These are phyloP conservation scores for Coregonus clupeaformis DNA, from an alignment of 2,113 vertebrate species.

Conservation along the genomic window DNA sequence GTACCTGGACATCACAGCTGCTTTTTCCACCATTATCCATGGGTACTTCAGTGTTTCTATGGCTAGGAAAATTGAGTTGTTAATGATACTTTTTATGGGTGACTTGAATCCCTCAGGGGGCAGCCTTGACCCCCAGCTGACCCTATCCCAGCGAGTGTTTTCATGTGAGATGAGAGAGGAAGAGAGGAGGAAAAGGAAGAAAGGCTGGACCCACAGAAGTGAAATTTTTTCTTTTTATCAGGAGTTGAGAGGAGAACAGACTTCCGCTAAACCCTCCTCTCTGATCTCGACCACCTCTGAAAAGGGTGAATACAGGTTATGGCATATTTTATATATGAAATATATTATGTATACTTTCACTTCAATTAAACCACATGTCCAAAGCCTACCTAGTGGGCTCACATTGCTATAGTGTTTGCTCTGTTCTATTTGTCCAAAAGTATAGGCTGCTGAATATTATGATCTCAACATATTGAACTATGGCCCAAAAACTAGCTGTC, in stretches of 20 bases:
- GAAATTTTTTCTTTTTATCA: slow-evolving; percentile 7
- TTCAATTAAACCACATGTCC: background rate
- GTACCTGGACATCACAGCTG: slow-evolving; percentile 37
- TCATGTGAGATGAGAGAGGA: slow-evolving; percentile 10
- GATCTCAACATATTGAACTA: too few species aligned
- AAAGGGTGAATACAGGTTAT: slow-evolving; percentile 51
- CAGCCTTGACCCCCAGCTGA: slow-evolving; percentile 36
- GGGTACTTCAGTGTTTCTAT: slow-evolving; percentile 28
- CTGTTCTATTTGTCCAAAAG: too few species aligned
- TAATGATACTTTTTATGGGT: slow-evolving; percentile 51
- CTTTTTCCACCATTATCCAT: slow-evolving; percentile 31
- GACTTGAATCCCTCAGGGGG: slow-evolving; percentile 55
- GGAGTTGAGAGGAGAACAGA: slow-evolving; percentile 14
- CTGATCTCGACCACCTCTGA: slow-evolving; percentile 45
- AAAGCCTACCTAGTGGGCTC: too few species aligned
- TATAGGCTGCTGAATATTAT: too few species aligned
- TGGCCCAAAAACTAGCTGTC: too few species aligned
- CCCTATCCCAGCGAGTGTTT: slow-evolving; percentile 56
- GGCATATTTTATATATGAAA: slow-evolving; percentile 16
- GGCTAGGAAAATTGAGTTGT: slow-evolving; percentile 45
- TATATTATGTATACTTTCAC: slow-evolving; percentile 35
- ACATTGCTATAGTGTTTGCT: too few species aligned
- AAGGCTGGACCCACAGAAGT: slow-evolving; percentile 12
- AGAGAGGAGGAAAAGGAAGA: background rate
- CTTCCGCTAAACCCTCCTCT: slow-evolving; percentile 36